Evolutionary conservation across 2,113 vertebrate species (phyloP).

Genomic region (Protobothrops mucrosquamatus): DNA sequence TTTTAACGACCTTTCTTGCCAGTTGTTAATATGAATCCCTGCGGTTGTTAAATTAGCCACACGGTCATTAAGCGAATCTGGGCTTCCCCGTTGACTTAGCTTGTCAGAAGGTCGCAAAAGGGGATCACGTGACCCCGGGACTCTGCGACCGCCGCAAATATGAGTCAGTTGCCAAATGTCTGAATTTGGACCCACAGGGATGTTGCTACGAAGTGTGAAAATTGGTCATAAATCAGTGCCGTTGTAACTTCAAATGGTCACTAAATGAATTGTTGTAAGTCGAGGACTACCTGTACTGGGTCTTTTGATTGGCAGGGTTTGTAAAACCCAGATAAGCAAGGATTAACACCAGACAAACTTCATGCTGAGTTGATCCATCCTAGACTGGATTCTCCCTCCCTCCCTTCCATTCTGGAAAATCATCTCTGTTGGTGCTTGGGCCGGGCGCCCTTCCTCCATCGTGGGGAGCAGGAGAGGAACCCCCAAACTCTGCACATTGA

Average conservation of each 20-base stretch:
- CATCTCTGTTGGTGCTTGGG: not conserved
- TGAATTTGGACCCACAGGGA: not conserved
- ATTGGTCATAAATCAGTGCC: not conserved
- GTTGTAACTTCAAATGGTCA: not conserved
- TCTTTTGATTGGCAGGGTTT: not conserved
- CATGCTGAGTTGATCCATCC: not conserved
- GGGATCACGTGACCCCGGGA: not conserved
- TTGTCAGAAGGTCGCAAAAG: not conserved
- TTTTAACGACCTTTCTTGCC: not conserved
- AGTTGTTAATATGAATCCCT: not conserved
- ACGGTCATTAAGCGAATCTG: not conserved
- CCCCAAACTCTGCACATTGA: not conserved
- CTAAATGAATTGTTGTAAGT: not conserved
- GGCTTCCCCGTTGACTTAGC: not conserved
- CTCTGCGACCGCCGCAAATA: not conserved
- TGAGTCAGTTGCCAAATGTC: not conserved
- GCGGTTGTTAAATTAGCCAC: not conserved
- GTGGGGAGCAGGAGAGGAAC: not conserved
- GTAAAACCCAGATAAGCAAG: not conserved
- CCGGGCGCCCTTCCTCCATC: not conserved
- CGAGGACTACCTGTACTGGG: not conserved
- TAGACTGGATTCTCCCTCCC: not conserved
- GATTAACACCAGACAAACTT: not conserved
- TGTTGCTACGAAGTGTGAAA: not conserved
- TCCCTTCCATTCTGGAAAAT: not conserved